A percentile compares a stretch with the other conserved stretches of the same genome.
Conservation (phyloP, 2,888 invertebrate genomes). For the Apamea crenata region DNA sequence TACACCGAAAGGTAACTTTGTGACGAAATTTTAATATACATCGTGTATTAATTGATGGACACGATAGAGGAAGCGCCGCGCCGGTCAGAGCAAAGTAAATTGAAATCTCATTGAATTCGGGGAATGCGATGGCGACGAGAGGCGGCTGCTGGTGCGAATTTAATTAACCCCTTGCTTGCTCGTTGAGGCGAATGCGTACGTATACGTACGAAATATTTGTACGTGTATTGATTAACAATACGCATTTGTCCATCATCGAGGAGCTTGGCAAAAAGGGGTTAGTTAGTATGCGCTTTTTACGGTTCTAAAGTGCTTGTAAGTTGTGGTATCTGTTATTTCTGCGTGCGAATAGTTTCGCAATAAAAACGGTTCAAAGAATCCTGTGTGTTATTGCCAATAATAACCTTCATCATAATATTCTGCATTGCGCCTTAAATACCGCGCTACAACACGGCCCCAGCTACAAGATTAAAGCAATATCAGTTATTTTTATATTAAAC, state of each 20-base stretch:
- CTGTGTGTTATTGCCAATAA: constrained; percentile 22
- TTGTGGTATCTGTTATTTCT: background rate
- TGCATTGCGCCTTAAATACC: constrained; percentile 58
- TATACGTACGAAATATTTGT: constrained; percentile 58
- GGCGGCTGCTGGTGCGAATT: constrained; percentile 89
- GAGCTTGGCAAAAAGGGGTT: background rate
- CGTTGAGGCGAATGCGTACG: constrained; percentile 81
- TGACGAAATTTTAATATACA: constrained; percentile 72
- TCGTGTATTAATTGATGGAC: constrained; percentile 82
- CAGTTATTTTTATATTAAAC: constrained; percentile 75
- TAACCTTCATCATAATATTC: constrained; percentile 35
- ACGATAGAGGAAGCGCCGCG: constrained; percentile 78
- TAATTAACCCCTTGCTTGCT: constrained; percentile 89
- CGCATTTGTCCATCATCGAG: constrained; percentile 43
- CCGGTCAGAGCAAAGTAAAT: constrained; percentile 87
- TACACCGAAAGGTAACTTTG: constrained; percentile 47
- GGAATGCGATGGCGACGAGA: constrained; percentile 88
- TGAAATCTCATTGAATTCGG: constrained; percentile 90
- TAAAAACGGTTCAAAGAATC: constrained; percentile 10
- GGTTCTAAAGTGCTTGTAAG: constrained; percentile 8
- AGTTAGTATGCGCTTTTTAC: background rate
- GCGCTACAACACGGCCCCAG: constrained; percentile 44
- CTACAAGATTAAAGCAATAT: constrained; percentile 60
- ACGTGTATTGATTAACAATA: constrained; percentile 62
- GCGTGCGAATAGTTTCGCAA: background rate